Base-by-base conservation (phyloP, 37 sponge, comb jelly and placozoan genomes). In the Cladorhizidae sp. region DNA sequence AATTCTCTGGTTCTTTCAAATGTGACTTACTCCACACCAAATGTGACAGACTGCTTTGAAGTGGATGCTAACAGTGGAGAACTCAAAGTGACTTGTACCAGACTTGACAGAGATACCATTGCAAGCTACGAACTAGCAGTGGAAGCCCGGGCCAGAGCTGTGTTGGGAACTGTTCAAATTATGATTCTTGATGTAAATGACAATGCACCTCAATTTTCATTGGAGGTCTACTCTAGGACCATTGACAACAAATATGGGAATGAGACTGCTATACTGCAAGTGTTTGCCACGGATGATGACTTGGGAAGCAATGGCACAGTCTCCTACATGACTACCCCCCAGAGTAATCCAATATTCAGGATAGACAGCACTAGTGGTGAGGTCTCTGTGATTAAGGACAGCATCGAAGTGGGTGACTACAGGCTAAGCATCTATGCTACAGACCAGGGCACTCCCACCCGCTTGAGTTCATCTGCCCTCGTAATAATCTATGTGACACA, bases 181-280 rank as follows among this genome's bases (percentile, higher is more conserved):
- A 71, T 64, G 40, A 45, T 89, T 1, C 50, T 68, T 38, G 90
- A 89, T 42, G 58, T 84, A 5, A 89, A 89, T 57, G 90, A 89
- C 58, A 80, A 89, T 57, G 37, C 72, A 25, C 90, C 90, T 0
- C 15, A 11, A 3, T 84, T 89, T 67, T 22, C 64, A 22, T 37
- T 40, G 9, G 65, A 68, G 31, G 57, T 80, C 0, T 86, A 79
- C 67, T 37, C 86, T 39, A 50, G 1, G 1, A 68, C 62, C 20
- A 78, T 86, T 49, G 17, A 32, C 43, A 57, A 67, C 3, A 14
- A 54, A 17, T 58, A 64, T 72, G 79, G 79, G 15, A 72, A 78
- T 52, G 8, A 28, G 17, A 63, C 63, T 17, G 35, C 78, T 9
- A 73, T 86, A 20, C 56, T 86, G 15, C 31, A 58, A 61, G 77